These are phyloP conservation scores for Tupiocoris notatus DNA, from an alignment of 2,888 invertebrate genomes.

Conservation along the genomic window DNA sequence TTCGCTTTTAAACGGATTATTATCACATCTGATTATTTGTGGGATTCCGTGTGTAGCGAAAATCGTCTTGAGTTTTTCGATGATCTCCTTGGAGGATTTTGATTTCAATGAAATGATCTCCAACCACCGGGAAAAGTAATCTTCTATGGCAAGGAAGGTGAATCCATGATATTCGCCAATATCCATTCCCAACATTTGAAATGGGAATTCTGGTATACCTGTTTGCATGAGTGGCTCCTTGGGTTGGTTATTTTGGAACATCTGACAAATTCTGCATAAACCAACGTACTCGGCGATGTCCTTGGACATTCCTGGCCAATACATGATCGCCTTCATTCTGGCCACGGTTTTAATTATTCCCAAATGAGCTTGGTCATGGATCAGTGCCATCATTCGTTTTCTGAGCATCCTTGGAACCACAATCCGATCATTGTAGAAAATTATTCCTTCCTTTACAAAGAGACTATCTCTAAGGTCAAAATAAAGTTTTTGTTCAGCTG, in stretches of 20 bases:
- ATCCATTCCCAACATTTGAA: too few species aligned
- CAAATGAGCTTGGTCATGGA: constrained; percentile 15
- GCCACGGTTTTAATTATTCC: constrained; percentile 32
- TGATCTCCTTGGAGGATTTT: constrained; percentile 7
- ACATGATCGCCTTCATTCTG: too few species aligned
- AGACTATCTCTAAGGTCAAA: constrained; percentile 12
- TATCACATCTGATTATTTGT: constrained; percentile 16
- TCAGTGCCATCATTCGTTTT: constrained; percentile 6
- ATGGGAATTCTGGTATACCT: too few species aligned
- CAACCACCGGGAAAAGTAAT: constrained; percentile 11
- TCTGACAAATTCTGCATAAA: too few species aligned
- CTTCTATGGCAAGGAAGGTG: too few species aligned
- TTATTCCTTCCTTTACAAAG: constrained; percentile 13
- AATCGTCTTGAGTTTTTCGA: background rate
- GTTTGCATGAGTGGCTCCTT: too few species aligned
- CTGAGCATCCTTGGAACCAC: constrained; percentile 3
- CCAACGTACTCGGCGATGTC: too few species aligned
- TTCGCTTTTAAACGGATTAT: constrained; percentile 15
- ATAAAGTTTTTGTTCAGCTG: constrained; percentile 17
- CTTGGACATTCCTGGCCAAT: too few species aligned
- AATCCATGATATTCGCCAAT: too few species aligned
- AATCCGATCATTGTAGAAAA: constrained; percentile 26
- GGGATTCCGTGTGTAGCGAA: too few species aligned
- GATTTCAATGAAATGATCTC: constrained; percentile 20
- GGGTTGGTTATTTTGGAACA: too few species aligned